Base-by-base conservation (phyloP, 64 coral and sea anemone genomes). In the Actinia equina region DNA sequence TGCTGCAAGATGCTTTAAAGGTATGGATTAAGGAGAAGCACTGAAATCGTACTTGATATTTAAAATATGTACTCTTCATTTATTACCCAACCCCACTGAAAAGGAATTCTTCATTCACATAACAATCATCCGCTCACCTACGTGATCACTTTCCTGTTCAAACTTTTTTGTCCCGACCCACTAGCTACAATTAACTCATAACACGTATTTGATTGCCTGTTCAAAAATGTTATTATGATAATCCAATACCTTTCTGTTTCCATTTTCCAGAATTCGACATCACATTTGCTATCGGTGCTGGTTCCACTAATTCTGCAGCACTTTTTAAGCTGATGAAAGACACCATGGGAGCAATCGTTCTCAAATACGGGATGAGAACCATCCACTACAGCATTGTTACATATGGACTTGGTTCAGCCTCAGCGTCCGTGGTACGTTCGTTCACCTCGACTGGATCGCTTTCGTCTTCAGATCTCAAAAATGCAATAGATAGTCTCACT, bases 361-460 rank as follows among this genome's bases (percentile, higher is more conserved):
- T 84, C 15, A 86, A 79, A 43, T 91, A 91, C 23, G 89, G 84
- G 11, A 67, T 91, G 13, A 51, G 23, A 44, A 86, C 84, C 59
- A 87, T 91, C 41, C 89, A 87, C 58, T 91, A 91, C 84, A 87
- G 84, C 76, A 58, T 91, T n/a, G 85, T 91, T 12, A 82, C 83
- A 15, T 91, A 86, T 82, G 89, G 89, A 0, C 79, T 69, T 63
- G 84, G 82, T 30, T 23, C 56, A 23, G 56, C 46, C 51, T 45
- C 41, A 18, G 16, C 78, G 2, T 53, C 56, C 2, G 49, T 84
- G 23, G 27, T 53, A 22, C 27, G 22, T 84, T 84, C 82, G 18
- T 84, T 56, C n/a, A 84, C 82, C 18, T 14, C 13, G 3, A 56
- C 56, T 12, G 14, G 49, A 6, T 52, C 46, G 1, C 6, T 18